Conservation (phyloP, 2,888 invertebrate genomes). For the Sphinx pinastri region DNA sequence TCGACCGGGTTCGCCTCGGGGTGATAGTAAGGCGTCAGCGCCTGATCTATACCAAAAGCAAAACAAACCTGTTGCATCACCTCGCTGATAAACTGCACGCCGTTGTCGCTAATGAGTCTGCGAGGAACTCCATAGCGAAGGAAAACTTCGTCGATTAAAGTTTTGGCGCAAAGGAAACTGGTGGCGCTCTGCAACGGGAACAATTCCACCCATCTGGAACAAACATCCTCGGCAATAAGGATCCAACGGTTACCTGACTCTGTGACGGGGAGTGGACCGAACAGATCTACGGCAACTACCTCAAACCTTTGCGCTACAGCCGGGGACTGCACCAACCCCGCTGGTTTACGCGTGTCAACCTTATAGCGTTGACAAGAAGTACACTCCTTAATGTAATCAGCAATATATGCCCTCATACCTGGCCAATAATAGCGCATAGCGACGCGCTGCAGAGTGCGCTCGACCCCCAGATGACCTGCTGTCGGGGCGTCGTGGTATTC, state of each 20-base stretch:
- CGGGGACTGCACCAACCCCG: too few relatives aligned
- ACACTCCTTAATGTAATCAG: not conserved
- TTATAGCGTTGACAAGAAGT: not conserved
- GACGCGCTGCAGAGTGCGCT: not conserved
- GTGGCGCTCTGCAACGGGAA: not conserved
- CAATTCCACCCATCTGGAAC: not conserved
- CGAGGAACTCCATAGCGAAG: not conserved
- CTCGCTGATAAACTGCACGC: too few relatives aligned
- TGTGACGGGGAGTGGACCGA: too few relatives aligned
- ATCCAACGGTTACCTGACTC: not conserved
- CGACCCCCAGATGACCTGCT: not conserved
- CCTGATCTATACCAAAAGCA: too few relatives aligned
- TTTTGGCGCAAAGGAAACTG: not conserved
- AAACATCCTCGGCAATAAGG: not conserved
- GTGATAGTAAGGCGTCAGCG: not conserved
- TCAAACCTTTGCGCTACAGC: too few relatives aligned
- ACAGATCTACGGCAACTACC: too few relatives aligned
- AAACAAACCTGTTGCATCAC: too few relatives aligned
- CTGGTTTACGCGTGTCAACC: too few relatives aligned
- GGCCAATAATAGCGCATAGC: not conserved
- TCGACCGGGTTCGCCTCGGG: slow-evolving; percentile 4
- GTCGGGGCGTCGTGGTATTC: too few relatives aligned
- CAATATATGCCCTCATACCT: not conserved
- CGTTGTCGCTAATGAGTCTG: too few relatives aligned
- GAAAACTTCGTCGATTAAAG: not conserved